Evolutionary conservation across 2,113 vertebrate species (phyloP), one percentile per base, ranked within the genome.

Genomic region (Parus major): DNA sequence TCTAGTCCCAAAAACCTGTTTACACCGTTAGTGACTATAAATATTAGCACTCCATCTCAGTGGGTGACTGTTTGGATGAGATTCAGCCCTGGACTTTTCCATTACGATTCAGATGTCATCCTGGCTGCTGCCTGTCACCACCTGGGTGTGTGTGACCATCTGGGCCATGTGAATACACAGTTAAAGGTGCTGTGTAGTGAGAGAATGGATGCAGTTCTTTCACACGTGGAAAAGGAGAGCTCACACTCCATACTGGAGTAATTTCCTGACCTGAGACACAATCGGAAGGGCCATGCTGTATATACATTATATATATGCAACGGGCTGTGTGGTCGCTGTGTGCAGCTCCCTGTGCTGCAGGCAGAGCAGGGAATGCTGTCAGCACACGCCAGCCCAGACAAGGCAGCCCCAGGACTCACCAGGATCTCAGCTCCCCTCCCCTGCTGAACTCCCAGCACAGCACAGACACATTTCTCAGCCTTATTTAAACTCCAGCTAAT

Each of bases 181-280:
- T 50, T 47, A 31, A 69, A 91, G 35, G 10, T 17, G 56, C 4
- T 1, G 3, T 5, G 21, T 4, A 29, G 21, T 3, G 41, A 35
- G 23, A 29, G 52, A 61, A 69, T 0, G 1, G 15, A 5, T n/a
- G 36, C 11, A 23, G 21, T 27, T 53, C 68, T 73, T 63, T 35
- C 12, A 11, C 3, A 12, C 0, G 0, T 31, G 56, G 27, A 25
- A 75, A 21, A 82, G 23, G 17, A 90, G 55, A 53, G 24, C 10
- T 84, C 33, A 16, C 13, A 5, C 21, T 63, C 31, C 35, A 12
- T 17, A 10, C 27, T 7, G 8, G 24, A 35, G n/a, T 11, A 31
- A 11, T 49, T 78, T 76, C 27, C 65, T 47, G 28, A 28, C 42
- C 28, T 42, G 35, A 78, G 55, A 36, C 20, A 27, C 23, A 22